A percentile compares a stretch with the other conserved stretches of the same genome.
Evolutionary conservation across 2,888 invertebrate species (phyloP).

Genomic region (Hemicrepidius hirtus): DNA sequence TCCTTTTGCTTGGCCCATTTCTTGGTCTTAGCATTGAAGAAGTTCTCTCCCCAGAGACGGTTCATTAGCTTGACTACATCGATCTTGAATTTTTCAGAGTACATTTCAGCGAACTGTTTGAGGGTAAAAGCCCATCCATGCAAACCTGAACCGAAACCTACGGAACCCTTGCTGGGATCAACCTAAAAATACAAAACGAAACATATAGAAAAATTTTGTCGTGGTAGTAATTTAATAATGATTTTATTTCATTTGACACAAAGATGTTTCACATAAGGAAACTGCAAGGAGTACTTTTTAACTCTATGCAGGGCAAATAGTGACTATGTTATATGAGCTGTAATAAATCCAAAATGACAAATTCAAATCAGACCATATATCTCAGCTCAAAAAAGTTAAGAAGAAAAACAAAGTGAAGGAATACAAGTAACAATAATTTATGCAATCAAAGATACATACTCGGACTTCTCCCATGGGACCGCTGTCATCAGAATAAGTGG

Average conservation of each 20-base stretch:
- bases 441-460: slow-evolving; percentile 81
- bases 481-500: slow-evolving; percentile 97
- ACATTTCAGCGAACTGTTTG: slow-evolving; percentile 99
- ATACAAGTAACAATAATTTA: neutral
- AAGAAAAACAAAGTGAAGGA: too few relatives aligned
- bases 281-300: slow-evolving; percentile 60
- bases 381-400: slow-evolving; percentile 2
- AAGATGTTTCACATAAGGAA: slow-evolving; percentile 65
- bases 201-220: too few relatives aligned
- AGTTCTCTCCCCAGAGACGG: slow-evolving; percentile 98
- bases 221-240: too few relatives aligned
- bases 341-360: neutral
- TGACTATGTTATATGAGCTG: slow-evolving; percentile 63
- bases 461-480: slow-evolving; percentile 99
- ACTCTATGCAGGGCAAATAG: slow-evolving; percentile 66
- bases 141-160: slow-evolving; percentile 99
- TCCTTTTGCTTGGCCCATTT: slow-evolving; percentile 98
- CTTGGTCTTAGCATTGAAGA: slow-evolving; percentile 97
- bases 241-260: too few relatives aligned
- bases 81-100: slow-evolving; percentile 98
- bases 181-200: slow-evolving; percentile 72
- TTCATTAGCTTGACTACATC: slow-evolving; percentile 98
- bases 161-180: slow-evolving; percentile 98
- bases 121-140: slow-evolving; percentile 99
- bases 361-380: slow-evolving; percentile 9